Base-by-base conservation (phyloP, 2,113 vertebrate species). In the Petromus typicus region DNA sequence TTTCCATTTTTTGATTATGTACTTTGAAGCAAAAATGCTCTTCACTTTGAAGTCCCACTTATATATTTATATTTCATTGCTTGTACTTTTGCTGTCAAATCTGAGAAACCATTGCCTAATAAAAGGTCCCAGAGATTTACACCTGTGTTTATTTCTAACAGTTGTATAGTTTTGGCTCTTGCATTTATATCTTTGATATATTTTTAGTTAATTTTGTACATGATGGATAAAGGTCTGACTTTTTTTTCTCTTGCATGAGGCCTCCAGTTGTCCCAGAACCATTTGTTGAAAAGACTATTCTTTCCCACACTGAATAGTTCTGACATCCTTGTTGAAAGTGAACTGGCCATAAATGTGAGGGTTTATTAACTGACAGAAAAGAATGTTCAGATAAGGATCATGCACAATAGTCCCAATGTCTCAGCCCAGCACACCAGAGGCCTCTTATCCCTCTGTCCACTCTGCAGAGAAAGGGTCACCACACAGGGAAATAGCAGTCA, bases 101-200 rank as follows among this genome's bases (percentile, higher is more conserved):
- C 45, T 93, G 88, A 96, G 93, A 95, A 93, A 88, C 27, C 16
- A 66, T 78, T 76, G 63, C 71, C 25, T 95, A 90, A 80, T 75
- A 9, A 64, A 89, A 91, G 40, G n/a, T 94, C 79, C 94, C 75
- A 88, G 93, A 94, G 93, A 95, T 93, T 93, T 91, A 91, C 5
- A 96, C 57, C 23, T 84, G 45, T 73, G 59, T 91, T 89, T 89
- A 66, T 89, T 86, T 89, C 76, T 69, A 81, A 78, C 45, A 76
- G 27, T 75, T 93, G 73, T 71, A 82, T 61, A 56, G 54, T 86
- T 92, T 91, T 51, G 75, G 59, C 22, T 87, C 76, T 96, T 84
- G 22, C 91, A 25, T 87, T 89, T 84, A 91, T 51, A 89, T 13
- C 20, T 76, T 76, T 95, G 56, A 73, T 61, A 43, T 79, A 76